These are phyloP conservation scores for Flexamia atlantica DNA, from an alignment of 2,888 invertebrate genomes.

Conservation along the genomic window DNA sequence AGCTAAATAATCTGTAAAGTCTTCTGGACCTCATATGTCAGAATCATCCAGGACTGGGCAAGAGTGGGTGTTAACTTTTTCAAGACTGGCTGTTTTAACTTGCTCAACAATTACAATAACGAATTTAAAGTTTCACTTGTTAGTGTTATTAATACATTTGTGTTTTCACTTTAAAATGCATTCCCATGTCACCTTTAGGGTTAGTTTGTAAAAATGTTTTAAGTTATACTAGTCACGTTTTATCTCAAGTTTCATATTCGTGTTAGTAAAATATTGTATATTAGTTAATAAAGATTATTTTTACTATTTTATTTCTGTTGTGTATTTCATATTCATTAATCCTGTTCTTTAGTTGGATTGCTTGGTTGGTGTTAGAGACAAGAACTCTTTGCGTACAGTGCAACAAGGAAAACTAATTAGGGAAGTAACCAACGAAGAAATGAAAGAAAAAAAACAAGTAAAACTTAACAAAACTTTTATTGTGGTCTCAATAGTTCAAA, in stretches of 20 bases:
- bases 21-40: too few relatives aligned
- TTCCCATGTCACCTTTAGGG: conserved; percentile 14
- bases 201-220: conserved; percentile 5
- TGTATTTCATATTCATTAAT: neutral
- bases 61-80: neutral
- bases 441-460: neutral
- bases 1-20: too few relatives aligned
- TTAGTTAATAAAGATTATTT: conserved; percentile 22
- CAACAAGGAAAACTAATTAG: too few relatives aligned
- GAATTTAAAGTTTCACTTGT: neutral
- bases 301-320: neutral
- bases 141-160: neutral
- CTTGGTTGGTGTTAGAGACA: too few relatives aligned
- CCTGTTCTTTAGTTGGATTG: neutral
- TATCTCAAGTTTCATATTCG: neutral
- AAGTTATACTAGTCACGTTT: conserved; percentile 29
- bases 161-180: conserved; percentile 13
- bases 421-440: too few relatives aligned
- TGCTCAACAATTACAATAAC: conserved; percentile 29
- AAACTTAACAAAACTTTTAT: conserved; percentile 40
- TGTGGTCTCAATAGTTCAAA: conserved; percentile 9
- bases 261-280: neutral
- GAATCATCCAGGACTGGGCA: too few relatives aligned
- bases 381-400: too few relatives aligned
- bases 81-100: conserved; percentile 3